Conservation (phyloP, 2,113 vertebrate genomes). For the Phoenicopterus ruber region DNA sequence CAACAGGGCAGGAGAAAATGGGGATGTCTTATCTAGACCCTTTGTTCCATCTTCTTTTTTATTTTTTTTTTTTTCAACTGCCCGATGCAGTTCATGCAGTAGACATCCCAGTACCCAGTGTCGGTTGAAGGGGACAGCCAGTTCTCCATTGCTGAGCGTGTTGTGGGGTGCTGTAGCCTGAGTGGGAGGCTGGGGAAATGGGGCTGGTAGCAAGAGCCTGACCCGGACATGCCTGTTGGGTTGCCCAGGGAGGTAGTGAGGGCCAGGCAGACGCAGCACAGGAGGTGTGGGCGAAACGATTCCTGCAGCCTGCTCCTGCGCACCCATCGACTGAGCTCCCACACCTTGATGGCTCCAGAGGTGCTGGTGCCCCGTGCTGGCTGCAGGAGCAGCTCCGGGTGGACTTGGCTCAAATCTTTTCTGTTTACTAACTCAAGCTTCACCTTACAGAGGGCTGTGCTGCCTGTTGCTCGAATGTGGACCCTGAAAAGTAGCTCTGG, state of each 20-base stretch:
- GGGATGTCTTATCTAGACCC: neutral
- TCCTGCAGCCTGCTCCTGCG: neutral
- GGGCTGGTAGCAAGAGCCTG: neutral
- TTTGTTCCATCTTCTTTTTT: neutral
- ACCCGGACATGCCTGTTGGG: rapidly evolving
- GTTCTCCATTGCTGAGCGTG: rapidly evolving
- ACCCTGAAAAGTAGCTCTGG: neutral
- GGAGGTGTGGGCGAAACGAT: neutral
- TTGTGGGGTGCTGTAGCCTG: neutral
- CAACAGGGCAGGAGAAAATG: neutral
- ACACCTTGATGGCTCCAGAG: neutral
- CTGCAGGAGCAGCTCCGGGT: neutral
- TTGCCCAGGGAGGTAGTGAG: neutral
- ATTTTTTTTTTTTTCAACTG: neutral
- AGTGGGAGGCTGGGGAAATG: neutral
- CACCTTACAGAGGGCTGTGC: neutral
- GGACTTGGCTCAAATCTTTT: neutral
- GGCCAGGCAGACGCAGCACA: rapidly evolving
- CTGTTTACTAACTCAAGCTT: neutral
- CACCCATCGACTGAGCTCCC: neutral
- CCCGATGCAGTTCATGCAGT: neutral
- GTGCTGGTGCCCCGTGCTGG: neutral
- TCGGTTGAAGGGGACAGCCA: neutral
- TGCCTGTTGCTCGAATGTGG: neutral
- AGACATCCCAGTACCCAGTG: neutral